Base-by-base conservation (phyloP, 1,140 invertebrate genomes). In the Chionoecetes opilio region DNA sequence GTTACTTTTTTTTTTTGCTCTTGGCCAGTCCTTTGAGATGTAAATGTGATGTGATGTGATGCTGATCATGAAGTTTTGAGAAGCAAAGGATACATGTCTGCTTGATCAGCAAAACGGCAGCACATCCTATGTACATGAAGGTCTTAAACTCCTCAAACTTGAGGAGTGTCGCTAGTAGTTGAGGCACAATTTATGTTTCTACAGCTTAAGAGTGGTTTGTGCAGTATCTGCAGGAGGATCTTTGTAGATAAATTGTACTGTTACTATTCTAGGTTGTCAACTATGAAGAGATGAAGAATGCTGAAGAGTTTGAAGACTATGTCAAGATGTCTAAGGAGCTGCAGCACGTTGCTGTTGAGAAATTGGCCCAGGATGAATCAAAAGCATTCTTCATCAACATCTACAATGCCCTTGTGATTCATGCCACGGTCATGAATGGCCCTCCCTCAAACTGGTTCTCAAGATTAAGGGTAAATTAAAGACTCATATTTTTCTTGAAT, bases 341-440 rank as follows among this genome's bases (percentile, higher is more conserved):
- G 84, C 96, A 96, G 90, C 94, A 89, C 38, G 93, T 95, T 37
- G 32, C 95, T 34, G 9, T 96, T 29, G 84, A 93, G 82, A 94
- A 85, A 6, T 34, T 96, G 85, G 87, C 17, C 38, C 53, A 93
- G 53, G 93, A 96, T 53, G 90, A 91, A 38, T 34, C 46, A 17
- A 93, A 96, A 46, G 96, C 96, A 53, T 96, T 96, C 94, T 96
- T 95, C 85, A 96, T 96, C 96, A 96, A 96, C 35, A 95, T 96
- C n/a, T 96, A 96, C 88, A 96, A 96, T 92, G 96, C 95, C 32
- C 87, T 96, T 17, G 96, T 96, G 8, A 96, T 96, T 75, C 96
- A 96, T 94, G 91, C 93, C 8, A 96, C 93, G 29, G 92, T 95
- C 11, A 91, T 93, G 32, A 94, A 87, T 85, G 96, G 96, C 32